A percentile compares a stretch with the other conserved stretches of the same genome.
These are phyloP conservation scores for Conops quadrifasciatus DNA, from an alignment of 2,888 invertebrate genomes.

Conservation along the genomic window DNA sequence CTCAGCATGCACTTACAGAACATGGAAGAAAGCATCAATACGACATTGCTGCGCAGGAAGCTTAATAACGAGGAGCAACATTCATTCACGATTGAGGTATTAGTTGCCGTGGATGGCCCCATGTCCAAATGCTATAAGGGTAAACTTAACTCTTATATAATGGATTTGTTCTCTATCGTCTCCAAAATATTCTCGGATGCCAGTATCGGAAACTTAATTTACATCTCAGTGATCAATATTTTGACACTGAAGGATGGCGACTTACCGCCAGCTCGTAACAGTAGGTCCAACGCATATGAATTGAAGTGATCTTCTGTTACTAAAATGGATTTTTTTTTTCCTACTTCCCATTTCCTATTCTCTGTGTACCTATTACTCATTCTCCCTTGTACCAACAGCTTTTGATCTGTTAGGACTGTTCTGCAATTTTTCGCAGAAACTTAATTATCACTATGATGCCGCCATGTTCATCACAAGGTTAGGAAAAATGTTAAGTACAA, in stretches of 20 bases:
- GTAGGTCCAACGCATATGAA: conserved; percentile 41
- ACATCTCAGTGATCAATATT: conserved; percentile 80
- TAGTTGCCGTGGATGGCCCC: too few relatives aligned
- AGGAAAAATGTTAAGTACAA: conserved; percentile 36
- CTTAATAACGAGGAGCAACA: conserved; percentile 59
- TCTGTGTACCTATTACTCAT: too few relatives aligned
- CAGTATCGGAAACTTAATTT: too few relatives aligned
- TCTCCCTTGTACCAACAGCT: conserved; percentile 69
- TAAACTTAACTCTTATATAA: too few relatives aligned
- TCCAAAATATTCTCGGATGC: too few relatives aligned
- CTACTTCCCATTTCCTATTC: background rate
- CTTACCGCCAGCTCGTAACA: conserved; percentile 38
- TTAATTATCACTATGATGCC: conserved; percentile 74
- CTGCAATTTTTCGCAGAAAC: conserved; percentile 75
- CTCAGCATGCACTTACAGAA: conserved; percentile 53
- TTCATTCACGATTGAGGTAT: too few relatives aligned
- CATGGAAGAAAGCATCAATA: conserved; percentile 45
- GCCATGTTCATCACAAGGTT: conserved; percentile 82
- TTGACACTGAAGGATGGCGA: conserved; percentile 69
- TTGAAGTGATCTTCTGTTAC: conserved; percentile 37
- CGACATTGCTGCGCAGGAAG: conserved; percentile 54
- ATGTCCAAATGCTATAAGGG: too few relatives aligned
- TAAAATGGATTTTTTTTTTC: background rate
- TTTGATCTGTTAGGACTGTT: conserved; percentile 76
- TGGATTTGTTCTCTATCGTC: too few relatives aligned